Base-by-base conservation (phyloP, 2,113 vertebrate genomes). In the Chionomys nivalis region DNA sequence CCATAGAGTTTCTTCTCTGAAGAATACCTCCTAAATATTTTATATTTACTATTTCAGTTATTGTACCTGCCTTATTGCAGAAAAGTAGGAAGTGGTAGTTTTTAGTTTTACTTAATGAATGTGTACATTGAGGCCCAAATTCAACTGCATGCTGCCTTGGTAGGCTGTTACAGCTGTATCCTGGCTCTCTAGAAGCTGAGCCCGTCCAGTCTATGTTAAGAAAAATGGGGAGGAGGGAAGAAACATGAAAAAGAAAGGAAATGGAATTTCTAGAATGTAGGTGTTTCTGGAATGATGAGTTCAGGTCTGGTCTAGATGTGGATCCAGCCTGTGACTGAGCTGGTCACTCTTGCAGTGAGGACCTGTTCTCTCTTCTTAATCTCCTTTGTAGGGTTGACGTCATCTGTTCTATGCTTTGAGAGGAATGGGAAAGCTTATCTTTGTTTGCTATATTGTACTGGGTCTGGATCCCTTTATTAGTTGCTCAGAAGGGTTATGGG, bases 291-390 rank as follows among this genome's bases (percentile, higher is more conserved):
- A 82, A n/a, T 68, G 66, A 33, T 68, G 2, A 33, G 66, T 39
- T 78, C 52, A 82, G 61, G 19, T 39, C 26, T 36, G 31, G 39
- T 68, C 47, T 17, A 10, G 1, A 39, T 66, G 11, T 26, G 11
- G 72, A 23, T 23, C 42, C 7, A 7, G 26, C 0, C 2, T 12
- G 2, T 55, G 26, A n/a, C 7, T 2, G 36, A 73, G 10, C 21
- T 17, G 4, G 72, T 77, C 36, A 3, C n/a, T 1, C 0, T 4
- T 28, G 11, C 42, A 36, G 16, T 4, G 28, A 42, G 16, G 16
- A 21, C 23, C 23, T 24, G 0, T 49, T 42, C 73, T 61, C 9
- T 94, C 21, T 55, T 66, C 33, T 23, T 12, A 0, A 12, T 92
- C 76, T 89, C 31, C 63, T 86, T 49, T 39, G 17, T 82, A 5